A percentile compares a stretch with the other conserved stretches of the same genome.
Conservation (phyloP, 2,888 invertebrate species). For the Agrenia bidenticulata region DNA sequence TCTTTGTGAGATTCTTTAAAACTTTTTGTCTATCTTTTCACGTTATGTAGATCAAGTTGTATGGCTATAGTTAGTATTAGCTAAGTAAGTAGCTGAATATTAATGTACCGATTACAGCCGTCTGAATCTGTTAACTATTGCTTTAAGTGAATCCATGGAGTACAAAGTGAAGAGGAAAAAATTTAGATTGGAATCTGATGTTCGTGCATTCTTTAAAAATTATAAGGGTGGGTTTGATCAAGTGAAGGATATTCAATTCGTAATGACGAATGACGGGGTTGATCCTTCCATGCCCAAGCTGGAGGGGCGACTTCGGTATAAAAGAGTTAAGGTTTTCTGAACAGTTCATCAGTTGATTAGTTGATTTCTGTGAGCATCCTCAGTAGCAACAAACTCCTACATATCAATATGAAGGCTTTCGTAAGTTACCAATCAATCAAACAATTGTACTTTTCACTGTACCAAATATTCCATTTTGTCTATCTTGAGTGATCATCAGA, state of each 20-base stretch:
- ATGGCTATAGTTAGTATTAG: too few species aligned
- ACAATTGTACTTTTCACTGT: too few species aligned
- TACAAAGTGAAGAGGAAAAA: not conserved
- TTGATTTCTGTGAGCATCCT: constrained; percentile 13
- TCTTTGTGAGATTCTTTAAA: too few species aligned
- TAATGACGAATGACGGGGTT: not conserved
- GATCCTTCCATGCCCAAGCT: not conserved
- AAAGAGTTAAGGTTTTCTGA: constrained; percentile 17
- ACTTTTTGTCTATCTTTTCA: too few species aligned
- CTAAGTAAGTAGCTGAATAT: too few species aligned
- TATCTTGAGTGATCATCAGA: too few species aligned
- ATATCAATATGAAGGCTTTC: constrained; percentile 43
- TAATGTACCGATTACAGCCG: too few species aligned
- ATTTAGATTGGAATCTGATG: constrained; percentile 3
- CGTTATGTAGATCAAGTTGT: too few species aligned
- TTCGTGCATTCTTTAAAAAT: not conserved
- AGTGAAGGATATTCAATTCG: not conserved
- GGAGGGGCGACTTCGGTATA: constrained; percentile 12
- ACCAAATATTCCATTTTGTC: not conserved
- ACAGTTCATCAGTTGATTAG: constrained; percentile 16
- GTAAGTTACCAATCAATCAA: constrained; percentile 38
- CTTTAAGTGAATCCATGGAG: too few species aligned
- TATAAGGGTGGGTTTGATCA: constrained; percentile 4
- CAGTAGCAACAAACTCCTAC: constrained; percentile 17
- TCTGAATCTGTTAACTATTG: too few species aligned